phyloP scores from a whole-genome alignment of 2,113 vertebrate genomes.

The Aphyosemion australe region DNA sequence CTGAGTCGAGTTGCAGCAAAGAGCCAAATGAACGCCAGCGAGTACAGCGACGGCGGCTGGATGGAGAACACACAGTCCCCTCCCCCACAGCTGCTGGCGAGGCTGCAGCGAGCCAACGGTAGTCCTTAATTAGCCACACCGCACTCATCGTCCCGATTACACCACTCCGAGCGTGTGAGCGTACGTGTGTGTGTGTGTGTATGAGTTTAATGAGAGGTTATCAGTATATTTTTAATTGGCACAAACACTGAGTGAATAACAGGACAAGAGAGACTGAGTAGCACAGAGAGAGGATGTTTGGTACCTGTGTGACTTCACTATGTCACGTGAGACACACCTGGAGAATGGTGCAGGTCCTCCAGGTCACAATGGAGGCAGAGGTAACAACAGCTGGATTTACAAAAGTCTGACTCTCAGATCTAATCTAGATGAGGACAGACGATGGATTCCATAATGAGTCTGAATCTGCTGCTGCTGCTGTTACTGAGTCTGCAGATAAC shows the following conservation, averaged over 20 bases:
- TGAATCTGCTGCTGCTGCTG: no score
- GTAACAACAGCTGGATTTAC: no score
- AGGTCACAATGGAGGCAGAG: no score
- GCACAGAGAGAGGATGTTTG: slow-evolving; percentile 8
- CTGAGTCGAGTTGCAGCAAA: neutral
- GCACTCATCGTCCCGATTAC: slow-evolving; percentile 66
- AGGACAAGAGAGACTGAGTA: slow-evolving; percentile 41
- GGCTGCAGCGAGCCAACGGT: slow-evolving; percentile 49
- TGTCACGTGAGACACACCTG: no score
- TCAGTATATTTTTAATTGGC: slow-evolving; percentile 67
- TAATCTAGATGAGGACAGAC: no score
- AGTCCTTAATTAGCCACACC: slow-evolving; percentile 67
- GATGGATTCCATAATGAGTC: no score
- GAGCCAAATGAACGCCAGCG: neutral
- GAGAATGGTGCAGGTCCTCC: no score
- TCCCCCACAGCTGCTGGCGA: slow-evolving; percentile 57
- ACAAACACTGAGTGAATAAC: slow-evolving; percentile 71
- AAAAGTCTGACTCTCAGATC: no score
- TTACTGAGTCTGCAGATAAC: no score
- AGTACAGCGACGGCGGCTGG: slow-evolving; percentile 3
- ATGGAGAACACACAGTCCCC: slow-evolving; percentile 13
- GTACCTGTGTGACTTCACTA: no score
- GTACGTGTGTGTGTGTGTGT: neutral
- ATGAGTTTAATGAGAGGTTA: neutral
- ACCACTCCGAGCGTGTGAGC: slow-evolving; percentile 34